phyloP scores from a whole-genome alignment of 2,113 vertebrate genomes.

The Peromyscus californicus region DNA sequence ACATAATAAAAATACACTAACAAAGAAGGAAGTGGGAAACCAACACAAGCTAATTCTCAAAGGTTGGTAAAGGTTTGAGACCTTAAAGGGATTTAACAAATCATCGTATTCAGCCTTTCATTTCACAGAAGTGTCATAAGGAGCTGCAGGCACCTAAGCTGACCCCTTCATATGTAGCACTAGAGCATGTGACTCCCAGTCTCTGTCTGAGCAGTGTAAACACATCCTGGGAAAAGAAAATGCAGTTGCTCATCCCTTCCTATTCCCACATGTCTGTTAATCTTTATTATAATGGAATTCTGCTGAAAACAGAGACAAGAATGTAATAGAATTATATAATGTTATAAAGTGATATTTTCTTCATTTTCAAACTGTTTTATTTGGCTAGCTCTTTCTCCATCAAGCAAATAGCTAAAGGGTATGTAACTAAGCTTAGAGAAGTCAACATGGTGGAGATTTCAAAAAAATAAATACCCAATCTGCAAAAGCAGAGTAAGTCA shows the following conservation, averaged over 20 bases:
- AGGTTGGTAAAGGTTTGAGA: neutral
- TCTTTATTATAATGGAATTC: slow-evolving; percentile 47
- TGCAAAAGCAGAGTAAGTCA: slow-evolving; percentile 58
- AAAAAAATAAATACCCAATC: slow-evolving; percentile 77
- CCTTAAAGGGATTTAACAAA: neutral
- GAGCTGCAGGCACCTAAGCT: neutral
- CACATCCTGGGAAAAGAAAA: neutral
- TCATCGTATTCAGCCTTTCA: neutral
- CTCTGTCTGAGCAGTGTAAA: neutral
- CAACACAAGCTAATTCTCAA: neutral
- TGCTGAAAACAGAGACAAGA: neutral
- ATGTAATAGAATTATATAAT: slow-evolving; percentile 1
- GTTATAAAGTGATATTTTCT: neutral
- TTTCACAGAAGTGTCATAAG: neutral
- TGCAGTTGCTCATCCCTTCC: neutral
- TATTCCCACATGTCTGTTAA: neutral
- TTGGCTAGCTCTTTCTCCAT: neutral
- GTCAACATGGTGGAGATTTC: slow-evolving; percentile 66
- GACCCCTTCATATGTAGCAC: neutral
- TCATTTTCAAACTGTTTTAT: neutral
- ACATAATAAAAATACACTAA: neutral
- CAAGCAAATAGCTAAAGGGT: slow-evolving; percentile 59
- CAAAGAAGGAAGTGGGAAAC: neutral
- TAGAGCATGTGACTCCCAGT: neutral
- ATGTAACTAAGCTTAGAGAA: slow-evolving; percentile 73